Percentiles rank a stretch among this genome's conserved stretches.
Evolutionary conservation across 2,888 invertebrate species (phyloP).

Genomic region (Lapara coniferarum): DNA sequence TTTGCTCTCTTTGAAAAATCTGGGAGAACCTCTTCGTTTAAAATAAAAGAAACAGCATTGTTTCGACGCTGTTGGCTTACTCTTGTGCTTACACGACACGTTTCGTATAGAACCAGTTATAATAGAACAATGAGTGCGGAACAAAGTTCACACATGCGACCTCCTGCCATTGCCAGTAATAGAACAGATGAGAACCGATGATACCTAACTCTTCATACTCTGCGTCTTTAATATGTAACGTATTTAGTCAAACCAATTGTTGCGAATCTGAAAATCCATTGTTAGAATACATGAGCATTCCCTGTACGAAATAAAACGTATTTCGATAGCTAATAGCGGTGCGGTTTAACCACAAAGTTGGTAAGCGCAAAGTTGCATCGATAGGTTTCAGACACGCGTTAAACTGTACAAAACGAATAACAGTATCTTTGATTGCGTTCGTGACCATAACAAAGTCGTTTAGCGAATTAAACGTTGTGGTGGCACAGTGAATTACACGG

Average conservation of each 20-base stretch:
- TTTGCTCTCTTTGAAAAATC: slow-evolving; percentile 30
- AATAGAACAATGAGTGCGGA: slow-evolving; percentile 62
- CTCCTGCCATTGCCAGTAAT: slow-evolving; percentile 61
- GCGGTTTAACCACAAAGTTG: neutral
- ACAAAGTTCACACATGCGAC: slow-evolving; percentile 72
- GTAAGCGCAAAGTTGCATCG: slow-evolving; percentile 9
- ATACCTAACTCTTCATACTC: slow-evolving; percentile 56
- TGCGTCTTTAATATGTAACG: slow-evolving; percentile 19
- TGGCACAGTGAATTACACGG: slow-evolving; percentile 42
- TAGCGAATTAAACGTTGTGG: slow-evolving; percentile 29
- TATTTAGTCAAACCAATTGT: neutral
- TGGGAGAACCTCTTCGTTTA: slow-evolving; percentile 36
- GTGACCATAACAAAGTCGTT: slow-evolving; percentile 22
- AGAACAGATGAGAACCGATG: slow-evolving; percentile 66
- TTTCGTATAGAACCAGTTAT: slow-evolving; percentile 52
- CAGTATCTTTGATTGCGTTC: neutral
- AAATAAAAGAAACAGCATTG: slow-evolving; percentile 37
- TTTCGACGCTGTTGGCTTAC: slow-evolving; percentile 45
- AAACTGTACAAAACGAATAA: neutral
- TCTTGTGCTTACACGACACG: slow-evolving; percentile 71
- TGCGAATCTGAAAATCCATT: neutral
- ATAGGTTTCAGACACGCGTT: slow-evolving; percentile 15
- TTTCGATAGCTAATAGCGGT: neutral
- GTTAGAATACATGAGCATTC: neutral
- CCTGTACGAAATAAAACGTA: neutral